Evolutionary conservation across 2,888 invertebrate genomes (phyloP).

Genomic region (Pilophorus perplexus): DNA sequence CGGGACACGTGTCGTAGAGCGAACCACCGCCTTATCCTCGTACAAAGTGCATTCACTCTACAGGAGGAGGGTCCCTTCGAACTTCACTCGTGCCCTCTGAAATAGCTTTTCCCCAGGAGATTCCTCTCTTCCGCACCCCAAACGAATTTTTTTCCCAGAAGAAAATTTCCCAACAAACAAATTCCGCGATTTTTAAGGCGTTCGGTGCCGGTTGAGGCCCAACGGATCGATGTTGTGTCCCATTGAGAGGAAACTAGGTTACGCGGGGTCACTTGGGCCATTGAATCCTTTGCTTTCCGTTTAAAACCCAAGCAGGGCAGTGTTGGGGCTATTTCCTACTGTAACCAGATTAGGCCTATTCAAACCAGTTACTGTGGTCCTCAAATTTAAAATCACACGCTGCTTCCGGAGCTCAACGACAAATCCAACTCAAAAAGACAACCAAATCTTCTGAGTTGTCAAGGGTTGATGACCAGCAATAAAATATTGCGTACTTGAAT

Average conservation of each 20-base stretch:
- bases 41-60: slow-evolving; percentile 33
- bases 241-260: slow-evolving; percentile 22
- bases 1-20: slow-evolving; percentile 28
- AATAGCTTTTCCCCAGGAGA: slow-evolving; percentile 20
- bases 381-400: too few species aligned
- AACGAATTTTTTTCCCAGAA: not conserved
- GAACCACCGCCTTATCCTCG: slow-evolving; percentile 34
- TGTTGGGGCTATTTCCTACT: too few species aligned
- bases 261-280: slow-evolving; percentile 27
- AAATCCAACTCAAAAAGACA: too few species aligned
- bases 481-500: too few species aligned
- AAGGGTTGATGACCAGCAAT: too few species aligned
- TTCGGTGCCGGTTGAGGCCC: not conserved
- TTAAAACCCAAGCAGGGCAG: too few species aligned
- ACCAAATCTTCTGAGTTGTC: too few species aligned
- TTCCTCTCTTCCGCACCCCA: not conserved
- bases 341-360: too few species aligned
- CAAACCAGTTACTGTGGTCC: too few species aligned
- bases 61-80: not conserved
- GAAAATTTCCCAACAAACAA: too few species aligned
- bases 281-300: slow-evolving; percentile 22
- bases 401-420: too few species aligned
- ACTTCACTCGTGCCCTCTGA: slow-evolving; percentile 23
- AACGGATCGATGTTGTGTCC: not conserved
- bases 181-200: too few species aligned